Evolutionary conservation across 2,113 vertebrate species (phyloP), one percentile per base, ranked within the genome.

Genomic region (Pseudonaja textilis): DNA sequence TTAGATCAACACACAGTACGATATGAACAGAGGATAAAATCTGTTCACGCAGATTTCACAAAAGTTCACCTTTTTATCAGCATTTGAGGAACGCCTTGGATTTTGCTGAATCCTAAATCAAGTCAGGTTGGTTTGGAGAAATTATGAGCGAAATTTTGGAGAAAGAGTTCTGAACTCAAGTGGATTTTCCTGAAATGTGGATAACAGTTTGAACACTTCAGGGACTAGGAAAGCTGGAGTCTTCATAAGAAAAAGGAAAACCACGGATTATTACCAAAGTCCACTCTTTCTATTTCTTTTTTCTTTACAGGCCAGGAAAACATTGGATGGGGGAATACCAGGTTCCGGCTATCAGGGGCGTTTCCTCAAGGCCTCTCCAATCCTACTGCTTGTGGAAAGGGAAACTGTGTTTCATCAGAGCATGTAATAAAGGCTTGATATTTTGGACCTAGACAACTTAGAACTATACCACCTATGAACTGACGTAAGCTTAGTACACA

Each of bases 21-120:
- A 57, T 45, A 22, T 54, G 50, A 56, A 42, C 16, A 52, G 74
- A 96, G 94, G 96, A 96, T 95, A 96, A 96, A 96, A 96, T 94
- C 50, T 52, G 50, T 52, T 52, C 1, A 11, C 11, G 4, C 9
- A 52, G 50, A 52, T 52, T 52, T 52, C 50, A 94, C 94, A 95
- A 93, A 96, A 95, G 95, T 96, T 61, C 29, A 89, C 50, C 50
- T n/a, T 81, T 90, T 90, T 90, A n/a, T 56, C 8, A 57, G 59
- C 74, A 52, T 92, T 95, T 81, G 16, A 81, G 74, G 34, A 39
- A 81, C 7, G 8, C 34, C 74, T 81, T 81, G 74, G 34, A 39
- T 81, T 81, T 39, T 18, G 69, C 16, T 81, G 69, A 7, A 39
- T 20, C 34, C 69, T 81, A 81, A 81, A 7, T 39, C 74, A 22